Percentiles rank a stretch among this genome's conserved stretches.
phyloP scores from a whole-genome alignment of 2,888 invertebrate genomes.

The Campoletis raptor region DNA sequence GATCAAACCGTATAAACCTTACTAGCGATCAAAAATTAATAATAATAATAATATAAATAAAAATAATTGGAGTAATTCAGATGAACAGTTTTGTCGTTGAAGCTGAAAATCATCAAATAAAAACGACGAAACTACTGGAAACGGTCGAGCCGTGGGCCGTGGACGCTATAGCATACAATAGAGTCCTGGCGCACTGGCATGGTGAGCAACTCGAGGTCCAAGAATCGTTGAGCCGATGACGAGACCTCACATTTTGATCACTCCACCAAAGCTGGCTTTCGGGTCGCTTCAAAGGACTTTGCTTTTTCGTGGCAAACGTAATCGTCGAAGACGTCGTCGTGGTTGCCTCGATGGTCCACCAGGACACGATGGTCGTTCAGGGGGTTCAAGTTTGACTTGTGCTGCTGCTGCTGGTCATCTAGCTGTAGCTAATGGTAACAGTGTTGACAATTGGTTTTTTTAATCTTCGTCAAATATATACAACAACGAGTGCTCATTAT shows the following conservation, averaged over 20 bases:
- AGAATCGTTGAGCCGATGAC: slow-evolving; percentile 75
- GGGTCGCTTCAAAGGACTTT: slow-evolving; percentile 74
- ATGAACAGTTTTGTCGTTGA: slow-evolving; percentile 58
- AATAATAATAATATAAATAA: slow-evolving; percentile 8
- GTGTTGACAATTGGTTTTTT: slow-evolving; percentile 28
- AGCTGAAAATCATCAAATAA: slow-evolving; percentile 63
- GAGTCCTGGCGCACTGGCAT: slow-evolving; percentile 70
- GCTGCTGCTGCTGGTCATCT: slow-evolving; percentile 55
- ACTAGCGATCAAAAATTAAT: background rate
- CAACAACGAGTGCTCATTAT: slow-evolving; percentile 46
- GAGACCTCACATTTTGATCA: slow-evolving; percentile 72
- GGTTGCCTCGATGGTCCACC: slow-evolving; percentile 71
- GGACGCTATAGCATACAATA: slow-evolving; percentile 67
- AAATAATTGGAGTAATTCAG: slow-evolving; percentile 4
- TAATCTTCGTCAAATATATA: background rate
- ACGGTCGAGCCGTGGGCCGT: slow-evolving; percentile 61
- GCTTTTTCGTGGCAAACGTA: slow-evolving; percentile 75
- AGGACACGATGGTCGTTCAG: slow-evolving; percentile 73
- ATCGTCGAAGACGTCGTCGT: slow-evolving; percentile 74
- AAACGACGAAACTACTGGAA: slow-evolving; percentile 58
- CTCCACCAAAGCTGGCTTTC: slow-evolving; percentile 75
- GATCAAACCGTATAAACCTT: background rate
- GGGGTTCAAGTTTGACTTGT: slow-evolving; percentile 63
- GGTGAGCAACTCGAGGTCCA: slow-evolving; percentile 69
- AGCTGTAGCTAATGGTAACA: slow-evolving; percentile 25